Base-by-base conservation (phyloP, 2,888 invertebrate species). In the Drosophila falleni region DNA sequence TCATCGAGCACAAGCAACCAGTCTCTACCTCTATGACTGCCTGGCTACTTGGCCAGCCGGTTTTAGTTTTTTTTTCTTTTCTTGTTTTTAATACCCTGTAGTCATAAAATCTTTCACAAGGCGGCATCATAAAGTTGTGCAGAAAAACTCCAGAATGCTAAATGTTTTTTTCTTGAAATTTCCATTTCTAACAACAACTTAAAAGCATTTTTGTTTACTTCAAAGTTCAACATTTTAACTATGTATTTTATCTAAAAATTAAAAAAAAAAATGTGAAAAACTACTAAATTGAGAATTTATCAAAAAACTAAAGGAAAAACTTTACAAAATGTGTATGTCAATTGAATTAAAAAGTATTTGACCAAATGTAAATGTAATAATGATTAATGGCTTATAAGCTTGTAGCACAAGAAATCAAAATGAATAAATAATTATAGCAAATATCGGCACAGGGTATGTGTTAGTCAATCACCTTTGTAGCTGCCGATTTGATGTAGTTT, bases 1-100 rank as follows among this genome's bases (percentile, higher is more conserved):
- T 80, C 69, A 72, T 81, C 58, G 75, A 56, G 63, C 79, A 58
- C 47, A 60, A 60, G 44, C 60, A 72, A 65, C 55, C 65, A 74
- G 79, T 74, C 70, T 77, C 79, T 50, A 50, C 62, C 59, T 74
- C 61, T 19, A 54, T 61, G 59, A 39, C 64, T 33, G 44, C 19
- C 19, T 58, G 37, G 31, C 72, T 54, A 64, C 42, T 51, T 61
- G 63, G 51, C 16, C 41, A 55, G 56, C 42, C 51, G 65, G 69
- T 49, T 61, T 59, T 56, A 39, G 42, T 44, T 31, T 29, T 37
- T 29, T 37, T n/a, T n/a, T 13, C 10, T 31, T 33, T 55, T 23
- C 4, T 23, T 11, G n/a, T 23, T 33, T 51, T n/a, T 13, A 8
- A 62, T 62, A 62, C 62, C 54, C 62, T 62, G 46, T 47, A 46